Percentiles rank a stretch among this genome's conserved stretches.
Conservation (phyloP, 2,113 vertebrate genomes). For the Caloenas nicobarica region DNA sequence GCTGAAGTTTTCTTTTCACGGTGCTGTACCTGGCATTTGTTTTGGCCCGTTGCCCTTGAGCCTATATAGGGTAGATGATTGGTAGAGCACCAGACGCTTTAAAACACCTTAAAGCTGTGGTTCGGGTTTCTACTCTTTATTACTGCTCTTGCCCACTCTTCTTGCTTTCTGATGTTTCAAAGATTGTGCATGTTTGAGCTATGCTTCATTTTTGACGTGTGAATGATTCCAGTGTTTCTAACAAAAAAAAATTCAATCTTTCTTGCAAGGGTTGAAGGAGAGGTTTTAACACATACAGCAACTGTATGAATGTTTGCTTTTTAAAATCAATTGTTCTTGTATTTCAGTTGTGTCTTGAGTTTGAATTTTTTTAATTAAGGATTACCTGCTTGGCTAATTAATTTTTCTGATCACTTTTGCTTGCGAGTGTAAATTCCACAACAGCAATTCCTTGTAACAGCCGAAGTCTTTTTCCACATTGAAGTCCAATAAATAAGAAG, state of each 20-base stretch:
- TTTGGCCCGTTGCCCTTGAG: not conserved
- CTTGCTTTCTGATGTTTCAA: slow-evolving; percentile 35
- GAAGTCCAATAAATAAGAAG: slow-evolving; percentile 28
- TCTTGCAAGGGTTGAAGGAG: slow-evolving; percentile 44
- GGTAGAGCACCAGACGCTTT: not conserved
- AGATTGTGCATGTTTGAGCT: slow-evolving; percentile 63
- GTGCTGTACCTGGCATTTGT: slow-evolving; percentile 10
- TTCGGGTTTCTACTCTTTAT: slow-evolving; percentile 38
- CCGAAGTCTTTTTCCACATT: slow-evolving; percentile 38
- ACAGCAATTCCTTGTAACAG: slow-evolving; percentile 36
- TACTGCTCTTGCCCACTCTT: slow-evolving; percentile 28
- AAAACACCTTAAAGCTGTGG: slow-evolving; percentile 42
- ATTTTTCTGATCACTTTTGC: slow-evolving; percentile 60
- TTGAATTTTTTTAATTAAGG: slow-evolving; percentile 38
- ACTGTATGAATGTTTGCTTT: slow-evolving; percentile 9
- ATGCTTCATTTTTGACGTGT: slow-evolving; percentile 44
- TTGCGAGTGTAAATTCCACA: slow-evolving; percentile 51
- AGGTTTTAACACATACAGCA: slow-evolving; percentile 39
- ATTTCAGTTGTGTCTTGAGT: slow-evolving; percentile 30
- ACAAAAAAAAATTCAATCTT: slow-evolving; percentile 32
- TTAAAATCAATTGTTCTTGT: slow-evolving; percentile 33
- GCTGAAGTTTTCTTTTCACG: not conserved
- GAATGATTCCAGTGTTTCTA: slow-evolving; percentile 47
- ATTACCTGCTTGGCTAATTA: slow-evolving; percentile 52
- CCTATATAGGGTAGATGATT: not conserved